Percentiles rank a stretch among this genome's conserved stretches.
These are phyloP conservation scores for Nomada flava DNA, from an alignment of 2,888 invertebrate genomes.

Conservation along the genomic window DNA sequence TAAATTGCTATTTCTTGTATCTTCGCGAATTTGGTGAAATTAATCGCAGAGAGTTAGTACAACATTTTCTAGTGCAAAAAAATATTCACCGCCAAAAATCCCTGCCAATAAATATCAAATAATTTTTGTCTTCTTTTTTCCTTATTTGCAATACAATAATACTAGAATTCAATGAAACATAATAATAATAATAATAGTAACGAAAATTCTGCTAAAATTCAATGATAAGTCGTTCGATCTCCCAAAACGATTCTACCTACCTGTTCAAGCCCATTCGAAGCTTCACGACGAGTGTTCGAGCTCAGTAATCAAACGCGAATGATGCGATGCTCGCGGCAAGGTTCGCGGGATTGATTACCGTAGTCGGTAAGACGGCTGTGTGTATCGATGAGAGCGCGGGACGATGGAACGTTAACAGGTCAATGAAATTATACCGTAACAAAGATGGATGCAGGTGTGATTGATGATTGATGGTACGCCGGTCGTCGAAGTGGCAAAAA, in stretches of 20 bases:
- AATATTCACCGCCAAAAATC: too few species aligned
- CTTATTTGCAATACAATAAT: too few species aligned
- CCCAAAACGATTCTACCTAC: conserved; percentile 18
- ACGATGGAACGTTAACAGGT: conserved; percentile 73
- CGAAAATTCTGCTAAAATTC: not conserved
- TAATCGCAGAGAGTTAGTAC: too few species aligned
- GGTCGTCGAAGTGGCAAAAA: conserved; percentile 63
- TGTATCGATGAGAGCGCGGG: conserved; percentile 68
- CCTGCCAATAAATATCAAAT: too few species aligned
- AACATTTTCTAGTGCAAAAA: too few species aligned
- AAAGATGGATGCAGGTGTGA: conserved; percentile 73
- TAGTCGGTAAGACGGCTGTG: conserved; percentile 70
- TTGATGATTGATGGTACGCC: conserved; percentile 70
- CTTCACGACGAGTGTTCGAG: conserved; percentile 35
- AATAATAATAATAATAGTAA: too few species aligned
- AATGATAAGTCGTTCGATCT: not conserved
- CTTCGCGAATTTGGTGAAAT: too few species aligned
- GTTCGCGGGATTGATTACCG: conserved; percentile 73
- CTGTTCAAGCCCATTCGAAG: conserved; percentile 27
- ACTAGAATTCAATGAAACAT: too few species aligned
- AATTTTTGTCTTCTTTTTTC: too few species aligned
- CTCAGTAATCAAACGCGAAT: conserved; percentile 36
- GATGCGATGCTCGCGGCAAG: conserved; percentile 70
- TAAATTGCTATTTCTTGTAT: too few species aligned
- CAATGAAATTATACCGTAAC: conserved; percentile 74